Evolutionary conservation across 1,140 invertebrate species (phyloP), one percentile per base, ranked within the genome.

Genomic region (Neodiprion lecontei): DNA sequence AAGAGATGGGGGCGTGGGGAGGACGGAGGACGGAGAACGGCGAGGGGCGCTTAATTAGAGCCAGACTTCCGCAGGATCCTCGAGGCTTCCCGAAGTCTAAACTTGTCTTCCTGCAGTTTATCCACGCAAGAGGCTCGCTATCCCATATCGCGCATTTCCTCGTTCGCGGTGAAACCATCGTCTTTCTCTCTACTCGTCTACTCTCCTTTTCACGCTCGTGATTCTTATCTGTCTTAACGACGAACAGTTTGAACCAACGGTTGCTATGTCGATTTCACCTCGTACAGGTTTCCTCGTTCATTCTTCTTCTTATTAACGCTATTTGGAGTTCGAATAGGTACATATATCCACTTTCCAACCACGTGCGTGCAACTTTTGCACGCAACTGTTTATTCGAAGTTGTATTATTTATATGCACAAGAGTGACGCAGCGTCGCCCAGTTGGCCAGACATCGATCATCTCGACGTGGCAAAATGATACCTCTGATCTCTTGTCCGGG

Each of bases 31-130:
- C n/a, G 70, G 17, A 72, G 10, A 70, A 48, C 17, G 17, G 74
- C 12, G 80, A 75, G 83, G 80, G 84, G 77, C 79, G 86, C 85
- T 89, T 88, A 88, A 88, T 88, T 88, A 89, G 86, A 89, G 82
- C 76, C 84, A 88, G 88, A 88, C 86, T 86, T 88, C 84, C 86
- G 83, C 84, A 86, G 85, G 83, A 88, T 86, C 83, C 86, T 88
- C 81, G 83, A 87, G 87, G 85, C 87, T 87, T 86, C 86, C 82
- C 82, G 79, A 77, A 79, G 74, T 81, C 82, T 82, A 82, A 82
- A 84, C 78, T 86, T 85, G 84, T 84, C 82, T 85, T 53, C 50
- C 50, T 53, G 50, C 50, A 53, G 50, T 53, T 53, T 53, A 53
- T 53, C 50, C 50, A 53, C 50, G 50, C 50, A 53, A 53, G 50